Evolutionary conservation across 2,888 invertebrate species (phyloP).

Genomic region (Trimorus sp.): DNA sequence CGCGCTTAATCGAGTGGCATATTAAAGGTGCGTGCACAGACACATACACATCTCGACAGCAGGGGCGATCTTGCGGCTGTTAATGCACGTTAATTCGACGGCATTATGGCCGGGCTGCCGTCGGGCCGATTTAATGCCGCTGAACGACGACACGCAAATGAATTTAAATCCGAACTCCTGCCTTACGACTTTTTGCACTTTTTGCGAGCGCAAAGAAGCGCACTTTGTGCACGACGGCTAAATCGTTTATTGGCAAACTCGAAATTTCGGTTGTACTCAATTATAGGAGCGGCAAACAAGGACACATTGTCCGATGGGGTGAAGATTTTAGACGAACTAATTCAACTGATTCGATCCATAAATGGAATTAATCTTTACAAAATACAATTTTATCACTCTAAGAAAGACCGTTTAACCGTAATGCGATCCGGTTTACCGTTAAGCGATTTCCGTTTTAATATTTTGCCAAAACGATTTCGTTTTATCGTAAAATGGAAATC

Average conservation of each 20-base stretch:
- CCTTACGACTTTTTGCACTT: background rate
- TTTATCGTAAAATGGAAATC: no score
- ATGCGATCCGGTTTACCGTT: no score
- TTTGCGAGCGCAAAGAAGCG: background rate
- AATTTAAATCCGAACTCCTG: conserved; percentile 63
- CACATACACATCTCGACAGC: conserved; percentile 36
- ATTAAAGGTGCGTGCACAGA: conserved; percentile 59
- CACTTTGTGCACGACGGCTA: background rate
- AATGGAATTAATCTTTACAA: no score
- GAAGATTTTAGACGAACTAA: no score
- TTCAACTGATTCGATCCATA: no score
- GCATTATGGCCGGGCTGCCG: conserved; percentile 67
- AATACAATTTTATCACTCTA: no score
- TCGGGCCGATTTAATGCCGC: conserved; percentile 63
- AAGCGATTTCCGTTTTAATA: no score
- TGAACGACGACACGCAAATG: conserved; percentile 66
- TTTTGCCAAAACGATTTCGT: no score
- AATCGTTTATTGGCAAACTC: background rate
- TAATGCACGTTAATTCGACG: conserved; percentile 71
- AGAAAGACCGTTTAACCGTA: no score
- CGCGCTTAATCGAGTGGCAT: conserved; percentile 49
- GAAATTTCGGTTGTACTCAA: no score
- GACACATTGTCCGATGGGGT: background rate
- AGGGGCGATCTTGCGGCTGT: conserved; percentile 62
- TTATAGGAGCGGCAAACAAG: no score